Percentiles rank a stretch among this genome's conserved stretches.
phyloP scores from a whole-genome alignment of 2,797 vertebrate species.

The Lacerta agilis region DNA sequence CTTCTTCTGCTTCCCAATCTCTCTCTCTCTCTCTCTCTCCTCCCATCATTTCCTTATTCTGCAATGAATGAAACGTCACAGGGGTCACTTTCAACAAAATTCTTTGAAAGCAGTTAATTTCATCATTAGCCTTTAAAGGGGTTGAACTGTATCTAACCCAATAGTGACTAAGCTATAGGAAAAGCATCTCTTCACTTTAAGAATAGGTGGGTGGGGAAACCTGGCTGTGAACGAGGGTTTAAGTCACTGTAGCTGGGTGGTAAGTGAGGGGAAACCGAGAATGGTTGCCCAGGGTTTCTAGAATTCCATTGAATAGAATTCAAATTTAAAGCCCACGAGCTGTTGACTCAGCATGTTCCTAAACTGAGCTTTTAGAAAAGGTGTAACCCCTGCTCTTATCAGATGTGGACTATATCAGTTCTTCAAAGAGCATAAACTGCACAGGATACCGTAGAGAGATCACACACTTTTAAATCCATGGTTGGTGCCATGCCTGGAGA shows the following conservation, averaged over 20 bases:
- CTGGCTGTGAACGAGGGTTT: constrained; percentile 27
- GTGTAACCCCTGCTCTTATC: constrained; percentile 42
- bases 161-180: constrained; percentile 73
- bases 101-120: constrained; percentile 78
- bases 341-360: constrained; percentile 80
- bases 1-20: background rate
- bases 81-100: constrained; percentile 52
- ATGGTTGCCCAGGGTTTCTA: constrained; percentile 62
- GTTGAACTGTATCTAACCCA: constrained; percentile 63
- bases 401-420: constrained; percentile 68
- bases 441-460: constrained; percentile 45
- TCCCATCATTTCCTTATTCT: background rate
- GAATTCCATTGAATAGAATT: constrained; percentile 70
- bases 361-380: constrained; percentile 69
- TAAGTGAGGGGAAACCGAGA: constrained; percentile 67
- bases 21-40: background rate
- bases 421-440: constrained; percentile 67
- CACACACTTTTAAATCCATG: background rate
- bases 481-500: too few relatives aligned
- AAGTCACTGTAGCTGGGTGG: constrained; percentile 45
- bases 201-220: constrained; percentile 76
- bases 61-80: background rate
- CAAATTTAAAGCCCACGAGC: constrained; percentile 54
- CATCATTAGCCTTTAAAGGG: constrained; percentile 47
- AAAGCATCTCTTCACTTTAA: constrained; percentile 68